These are phyloP conservation scores for Drosophila tropicalis DNA, from an alignment of 1,140 invertebrate genomes.

Conservation along the genomic window DNA sequence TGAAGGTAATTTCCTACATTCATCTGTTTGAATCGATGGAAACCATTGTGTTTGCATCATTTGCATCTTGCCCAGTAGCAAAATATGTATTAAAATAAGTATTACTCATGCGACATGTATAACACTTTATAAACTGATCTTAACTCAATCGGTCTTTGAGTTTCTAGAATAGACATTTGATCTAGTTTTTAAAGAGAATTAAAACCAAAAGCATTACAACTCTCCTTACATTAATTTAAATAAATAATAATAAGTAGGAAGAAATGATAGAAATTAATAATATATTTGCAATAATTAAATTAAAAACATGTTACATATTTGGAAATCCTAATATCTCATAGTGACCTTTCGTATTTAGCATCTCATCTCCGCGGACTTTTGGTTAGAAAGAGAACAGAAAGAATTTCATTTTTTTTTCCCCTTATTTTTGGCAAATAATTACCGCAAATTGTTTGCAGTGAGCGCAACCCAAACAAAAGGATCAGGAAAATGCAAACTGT, in stretches of 20 bases:
- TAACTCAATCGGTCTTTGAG: no score
- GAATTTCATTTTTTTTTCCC: not conserved
- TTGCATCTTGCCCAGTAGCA: not conserved
- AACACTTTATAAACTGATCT: not conserved
- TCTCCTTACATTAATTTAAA: no score
- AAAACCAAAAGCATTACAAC: no score
- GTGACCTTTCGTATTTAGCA: not conserved
- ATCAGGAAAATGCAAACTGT: slow-evolving; percentile 9
- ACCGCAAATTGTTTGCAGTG: slow-evolving; percentile 23
- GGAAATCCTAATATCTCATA: not conserved
- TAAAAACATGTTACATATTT: not conserved
- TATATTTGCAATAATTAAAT: no score
- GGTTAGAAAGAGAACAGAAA: not conserved
- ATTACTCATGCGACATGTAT: not conserved
- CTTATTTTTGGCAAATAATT: slow-evolving; percentile 7
- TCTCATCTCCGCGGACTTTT: not conserved
- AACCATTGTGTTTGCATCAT: not conserved
- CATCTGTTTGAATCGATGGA: not conserved
- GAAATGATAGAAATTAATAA: no score
- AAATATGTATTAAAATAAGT: not conserved
- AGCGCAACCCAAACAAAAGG: not conserved
- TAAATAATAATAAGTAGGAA: no score
- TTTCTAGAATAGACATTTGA: no score
- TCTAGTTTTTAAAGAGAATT: no score
- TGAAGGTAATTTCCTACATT: not conserved